These are phyloP conservation scores for Bilobella aurantiaca DNA, from an alignment of 1,140 invertebrate genomes.

Conservation along the genomic window DNA sequence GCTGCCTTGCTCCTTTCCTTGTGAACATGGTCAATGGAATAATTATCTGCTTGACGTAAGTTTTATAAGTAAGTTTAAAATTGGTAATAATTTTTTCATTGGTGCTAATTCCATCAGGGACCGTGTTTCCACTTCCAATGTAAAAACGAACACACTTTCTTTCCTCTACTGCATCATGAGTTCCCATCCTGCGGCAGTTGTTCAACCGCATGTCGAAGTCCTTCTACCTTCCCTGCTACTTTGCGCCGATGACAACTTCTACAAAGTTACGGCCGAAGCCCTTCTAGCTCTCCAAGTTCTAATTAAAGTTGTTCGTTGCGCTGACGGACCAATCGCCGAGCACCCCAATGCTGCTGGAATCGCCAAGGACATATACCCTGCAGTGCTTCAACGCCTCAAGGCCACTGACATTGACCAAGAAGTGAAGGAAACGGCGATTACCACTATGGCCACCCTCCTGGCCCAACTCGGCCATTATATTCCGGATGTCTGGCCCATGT, in stretches of 20 bases:
- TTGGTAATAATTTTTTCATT: conserved; percentile 27
- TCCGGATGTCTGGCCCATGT: conserved; percentile 59
- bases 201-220: conserved; percentile 62
- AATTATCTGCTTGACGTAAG: conserved; percentile 30
- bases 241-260: conserved; percentile 88
- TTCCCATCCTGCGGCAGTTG: conserved; percentile 65
- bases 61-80: conserved; percentile 2
- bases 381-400: conserved; percentile 51
- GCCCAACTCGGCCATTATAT: conserved; percentile 29
- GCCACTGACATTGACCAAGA: conserved; percentile 97
- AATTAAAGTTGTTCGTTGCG: conserved; percentile 74
- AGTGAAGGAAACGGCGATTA: conserved; percentile 94
- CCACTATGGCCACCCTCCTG: conserved; percentile 63
- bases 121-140: conserved; percentile 89
- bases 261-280: conserved; percentile 95
- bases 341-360: conserved; percentile 26
- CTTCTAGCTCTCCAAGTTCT: conserved; percentile 84
- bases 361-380: conserved; percentile 29
- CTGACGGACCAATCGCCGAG: conserved; percentile 12
- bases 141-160: conserved; percentile 94
- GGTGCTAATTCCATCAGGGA: conserved; percentile 51
- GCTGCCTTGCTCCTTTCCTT: conserved; percentile 29
- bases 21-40: conserved; percentile 31
- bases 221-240: conserved; percentile 79
- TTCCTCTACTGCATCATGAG: conserved; percentile 80